Conservation (phyloP, 2,113 vertebrate genomes). For the Halichoerus grypus region DNA sequence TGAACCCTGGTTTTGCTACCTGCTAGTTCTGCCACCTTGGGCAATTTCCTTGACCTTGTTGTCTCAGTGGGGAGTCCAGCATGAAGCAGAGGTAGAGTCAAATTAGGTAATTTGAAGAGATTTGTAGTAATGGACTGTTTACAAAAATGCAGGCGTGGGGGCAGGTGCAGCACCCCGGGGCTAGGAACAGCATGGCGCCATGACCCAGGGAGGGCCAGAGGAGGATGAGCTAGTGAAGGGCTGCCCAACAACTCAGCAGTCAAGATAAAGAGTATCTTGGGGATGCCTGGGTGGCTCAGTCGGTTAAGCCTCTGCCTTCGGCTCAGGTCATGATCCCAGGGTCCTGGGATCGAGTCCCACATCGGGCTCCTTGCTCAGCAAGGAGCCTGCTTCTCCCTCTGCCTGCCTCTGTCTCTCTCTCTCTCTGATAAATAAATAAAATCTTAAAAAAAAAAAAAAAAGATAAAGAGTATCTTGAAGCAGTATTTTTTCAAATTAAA, state of each 20-base stretch:
- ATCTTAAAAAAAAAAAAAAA: too few species aligned
- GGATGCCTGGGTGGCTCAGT: too few species aligned
- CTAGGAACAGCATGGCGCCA: background rate
- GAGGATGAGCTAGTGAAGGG: background rate
- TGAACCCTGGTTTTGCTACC: background rate
- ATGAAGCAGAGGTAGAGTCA: background rate
- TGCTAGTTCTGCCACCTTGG: background rate
- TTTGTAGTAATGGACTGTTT: background rate
- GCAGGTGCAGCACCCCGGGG: background rate
- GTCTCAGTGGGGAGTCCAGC: background rate
- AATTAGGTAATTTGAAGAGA: background rate
- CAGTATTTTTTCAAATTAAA: conserved; percentile 20
- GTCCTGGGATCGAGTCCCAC: too few species aligned
- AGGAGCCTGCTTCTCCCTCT: too few species aligned
- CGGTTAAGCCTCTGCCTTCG: too few species aligned
- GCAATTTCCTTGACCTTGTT: background rate
- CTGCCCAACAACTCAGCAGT: background rate
- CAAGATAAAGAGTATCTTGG: background rate
- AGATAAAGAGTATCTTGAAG: background rate
- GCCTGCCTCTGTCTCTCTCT: too few species aligned
- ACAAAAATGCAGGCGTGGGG: background rate
- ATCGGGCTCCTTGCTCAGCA: too few species aligned
- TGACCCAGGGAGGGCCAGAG: background rate
- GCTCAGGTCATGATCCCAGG: too few species aligned
- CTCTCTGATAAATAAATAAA: too few species aligned